Base-by-base conservation (phyloP, 2,797 vertebrate species). In the Hypotaenidia philippensis region DNA sequence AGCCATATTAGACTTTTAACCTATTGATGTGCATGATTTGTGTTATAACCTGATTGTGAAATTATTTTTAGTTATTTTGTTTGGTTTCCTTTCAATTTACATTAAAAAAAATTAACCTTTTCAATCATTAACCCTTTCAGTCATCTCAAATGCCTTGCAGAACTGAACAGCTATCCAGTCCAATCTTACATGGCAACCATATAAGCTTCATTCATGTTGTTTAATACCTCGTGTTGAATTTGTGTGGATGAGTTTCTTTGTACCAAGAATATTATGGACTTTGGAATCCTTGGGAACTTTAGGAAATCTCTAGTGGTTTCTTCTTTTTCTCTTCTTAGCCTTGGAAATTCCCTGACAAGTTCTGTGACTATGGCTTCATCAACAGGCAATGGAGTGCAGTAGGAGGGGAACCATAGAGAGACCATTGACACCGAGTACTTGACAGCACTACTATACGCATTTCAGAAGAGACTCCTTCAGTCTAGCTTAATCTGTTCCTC, bases 201-300 rank as follows among this genome's bases (percentile, higher is more conserved):
- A 36, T 7, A 22, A 60, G 25, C n/a, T 76, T 59, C 11, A 29
- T 0, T 59, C 11, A 29, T 0, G 1, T n/a, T 36, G 21, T 53
- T 77, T 59, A 70, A 36, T 71, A 65, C 20, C 11, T 49, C 27
- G 41, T 11, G 10, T 6, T 45, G 65, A 53, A 74, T 26, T 71
- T 80, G 29, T 9, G 1, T 7, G 17, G 26, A 16, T 60, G 32
- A 41, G 55, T 71, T 77, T 77, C 26, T n/a, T 76, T 65, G 22
- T 71, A 32, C 16, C 20, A 41, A 29, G 19, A 53, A 7, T 22
- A 15, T 55, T 36, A 49, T 13, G 23, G 16, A 55, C 22, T 76
- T 71, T 55, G 22, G 59, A 87, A 77, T 71, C 20, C 40, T 25
- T 32, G 11, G 31, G 34, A 60, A 38, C 20, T 60, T 41, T 23